Conservation (phyloP, 2,888 invertebrate genomes). For the Volucella bombylans region DNA sequence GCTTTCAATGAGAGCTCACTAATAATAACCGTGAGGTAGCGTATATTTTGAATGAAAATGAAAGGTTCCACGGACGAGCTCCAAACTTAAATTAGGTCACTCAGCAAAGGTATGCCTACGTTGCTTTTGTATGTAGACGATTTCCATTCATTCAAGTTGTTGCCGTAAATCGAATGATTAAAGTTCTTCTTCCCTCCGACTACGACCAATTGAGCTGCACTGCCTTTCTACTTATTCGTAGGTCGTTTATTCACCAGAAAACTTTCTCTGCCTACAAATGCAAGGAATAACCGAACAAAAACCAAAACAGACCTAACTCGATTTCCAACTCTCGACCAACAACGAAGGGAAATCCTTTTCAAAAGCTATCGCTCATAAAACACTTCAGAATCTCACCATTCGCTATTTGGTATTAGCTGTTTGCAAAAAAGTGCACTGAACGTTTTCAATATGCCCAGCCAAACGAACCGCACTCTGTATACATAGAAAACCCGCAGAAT, state of each 20-base stretch:
- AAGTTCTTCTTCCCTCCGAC: conserved; percentile 23
- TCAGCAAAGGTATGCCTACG: not conserved
- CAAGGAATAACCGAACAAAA: conserved; percentile 8
- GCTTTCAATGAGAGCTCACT: conserved; percentile 31
- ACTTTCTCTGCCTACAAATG: conserved; percentile 33
- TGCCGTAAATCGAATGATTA: conserved; percentile 36
- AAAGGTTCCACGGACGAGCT: conserved; percentile 17
- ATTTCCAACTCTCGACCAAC: conserved; percentile 2
- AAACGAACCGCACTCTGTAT: conserved; percentile 47
- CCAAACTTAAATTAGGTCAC: conserved; percentile 42
- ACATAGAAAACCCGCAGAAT: conserved; percentile 48
- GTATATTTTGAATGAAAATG: conserved; percentile 11
- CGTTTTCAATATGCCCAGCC: conserved; percentile 20
- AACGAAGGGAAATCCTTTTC: conserved; percentile 34
- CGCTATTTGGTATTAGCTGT: not conserved
- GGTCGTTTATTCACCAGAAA: conserved; percentile 39
- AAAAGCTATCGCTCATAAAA: conserved; percentile 58
- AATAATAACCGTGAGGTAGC: conserved; percentile 35
- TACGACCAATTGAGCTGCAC: conserved; percentile 1
- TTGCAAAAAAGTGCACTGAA: not conserved
- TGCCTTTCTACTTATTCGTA: not conserved
- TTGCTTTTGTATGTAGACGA: too few species aligned
- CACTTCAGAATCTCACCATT: conserved; percentile 26
- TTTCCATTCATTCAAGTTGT: conserved; percentile 15
- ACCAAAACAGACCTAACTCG: not conserved